These are phyloP conservation scores for Leptarthrus brevirostris DNA, from an alignment of 2,888 invertebrate species.

Conservation along the genomic window DNA sequence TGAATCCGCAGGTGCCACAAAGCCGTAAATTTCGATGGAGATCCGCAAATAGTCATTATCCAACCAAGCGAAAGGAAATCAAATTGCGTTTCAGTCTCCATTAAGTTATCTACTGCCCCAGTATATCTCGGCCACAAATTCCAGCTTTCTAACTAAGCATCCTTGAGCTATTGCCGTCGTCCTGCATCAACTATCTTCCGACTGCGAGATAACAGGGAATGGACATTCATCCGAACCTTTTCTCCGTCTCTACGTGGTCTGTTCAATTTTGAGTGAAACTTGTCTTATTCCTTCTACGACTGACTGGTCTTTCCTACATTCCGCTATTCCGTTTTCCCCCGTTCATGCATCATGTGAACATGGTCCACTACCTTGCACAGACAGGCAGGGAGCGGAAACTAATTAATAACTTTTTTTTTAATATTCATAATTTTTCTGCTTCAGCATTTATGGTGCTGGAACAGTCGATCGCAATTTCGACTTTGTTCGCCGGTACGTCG, in stretches of 20 bases:
- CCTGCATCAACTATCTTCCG: background rate
- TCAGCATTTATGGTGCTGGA: no score
- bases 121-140: slow-evolving; percentile 11
- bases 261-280: background rate
- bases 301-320: background rate
- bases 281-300: background rate
- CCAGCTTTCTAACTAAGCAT: slow-evolving; percentile 7
- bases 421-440: no score
- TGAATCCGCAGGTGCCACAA: slow-evolving; percentile 53
- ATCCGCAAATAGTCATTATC: slow-evolving; percentile 52
- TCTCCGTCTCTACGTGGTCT: background rate
- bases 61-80: background rate
- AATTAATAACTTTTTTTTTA: no score
- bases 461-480: no score
- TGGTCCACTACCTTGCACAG: no score
- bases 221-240: slow-evolving; percentile 18
- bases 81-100: slow-evolving; percentile 8
- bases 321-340: no score
- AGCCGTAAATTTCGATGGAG: slow-evolving; percentile 52
- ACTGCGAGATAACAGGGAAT: slow-evolving; percentile 22
- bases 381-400: no score
- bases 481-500: no score
- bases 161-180: slow-evolving; percentile 14
- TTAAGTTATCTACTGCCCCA: slow-evolving; percentile 5
- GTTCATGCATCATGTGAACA: no score